These are phyloP conservation scores for Psammodynastes pulverulentus DNA, from an alignment of 2,113 vertebrate species.

Conservation along the genomic window DNA sequence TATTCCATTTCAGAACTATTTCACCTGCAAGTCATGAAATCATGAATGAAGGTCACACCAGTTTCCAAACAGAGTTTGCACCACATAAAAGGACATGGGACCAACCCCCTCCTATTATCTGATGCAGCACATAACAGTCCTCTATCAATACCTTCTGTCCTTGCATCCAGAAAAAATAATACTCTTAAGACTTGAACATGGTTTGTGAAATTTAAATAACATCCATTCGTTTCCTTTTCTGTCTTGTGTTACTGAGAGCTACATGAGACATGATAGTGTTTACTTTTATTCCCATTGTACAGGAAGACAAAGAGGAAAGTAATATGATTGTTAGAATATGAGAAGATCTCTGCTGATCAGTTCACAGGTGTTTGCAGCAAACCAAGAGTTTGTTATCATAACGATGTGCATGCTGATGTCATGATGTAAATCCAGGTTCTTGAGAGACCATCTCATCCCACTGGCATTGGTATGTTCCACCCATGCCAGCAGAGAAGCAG, in stretches of 20 bases:
- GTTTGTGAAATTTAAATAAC: not conserved
- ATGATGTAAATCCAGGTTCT: not conserved
- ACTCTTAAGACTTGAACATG: not conserved
- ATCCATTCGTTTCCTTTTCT: not conserved
- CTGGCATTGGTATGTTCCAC: not conserved
- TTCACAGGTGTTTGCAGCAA: not conserved
- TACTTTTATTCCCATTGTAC: not conserved
- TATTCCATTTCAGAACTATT: conserved; percentile 33
- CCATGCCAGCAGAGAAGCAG: not conserved
- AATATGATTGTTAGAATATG: not conserved
- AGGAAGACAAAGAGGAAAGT: not conserved
- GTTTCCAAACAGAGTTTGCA: conserved; percentile 2
- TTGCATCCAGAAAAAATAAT: not conserved
- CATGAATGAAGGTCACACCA: conserved; percentile 15
- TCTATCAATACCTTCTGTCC: not conserved
- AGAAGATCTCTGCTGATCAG: not conserved
- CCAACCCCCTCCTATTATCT: not conserved
- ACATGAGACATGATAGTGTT: too few species aligned
- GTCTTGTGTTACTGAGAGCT: not conserved
- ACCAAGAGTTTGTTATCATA: not conserved
- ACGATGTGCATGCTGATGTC: not conserved
- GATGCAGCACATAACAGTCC: not conserved
- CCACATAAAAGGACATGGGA: not conserved
- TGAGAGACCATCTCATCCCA: not conserved
- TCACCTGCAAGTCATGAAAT: conserved; percentile 18